Base-by-base conservation (phyloP, 1,140 invertebrate species). In the Platorchestia sp. region DNA sequence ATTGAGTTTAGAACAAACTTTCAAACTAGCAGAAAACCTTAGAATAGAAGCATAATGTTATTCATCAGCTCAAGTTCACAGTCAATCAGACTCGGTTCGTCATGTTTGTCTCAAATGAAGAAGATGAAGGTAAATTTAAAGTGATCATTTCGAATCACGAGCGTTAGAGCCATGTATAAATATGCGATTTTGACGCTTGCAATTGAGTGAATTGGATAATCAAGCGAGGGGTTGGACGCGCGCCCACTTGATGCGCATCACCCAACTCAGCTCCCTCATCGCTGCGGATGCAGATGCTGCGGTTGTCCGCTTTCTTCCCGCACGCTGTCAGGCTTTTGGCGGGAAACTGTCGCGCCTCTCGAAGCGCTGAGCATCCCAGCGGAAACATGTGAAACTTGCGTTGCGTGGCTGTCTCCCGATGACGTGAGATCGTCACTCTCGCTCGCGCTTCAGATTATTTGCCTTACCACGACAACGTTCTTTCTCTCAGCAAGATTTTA, bases 221-320 rank as follows among this genome's bases (percentile, higher is more conserved):
- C 14, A 75, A 75, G 7, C 10, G 14, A 75, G 59, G 14, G 36
- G 14, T 36, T 3, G 7, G 59, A 75, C 59, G 27, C 59, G 27
- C 59, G 27, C 59, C 59, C 59, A 1, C 27, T 1, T 19, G 59
- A 3, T 22, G 1, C 59, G 59, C 59, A 36, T 75, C 59, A 75
- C 10, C 59, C 36, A 1, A 51, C 6, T 6, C 36, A 7, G 86
- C 86, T 40, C 86, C 86, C 36, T 7, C 7, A 3, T 44, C 91
- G 91, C 43, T 47, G 91, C 87, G n/a, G 87, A 41, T 44, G 91
- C 91, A 47, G 91, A 42, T 45, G 43, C 91, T 93, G 44, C 91
- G 91, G 91, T 93, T 93, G 91, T 93, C 91, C 91, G 91, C 91
- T 93, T 93, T 93, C 91, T 93, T 93, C 91, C 45, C 87, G 14